These are phyloP conservation scores for Myotis myotis DNA, from an alignment of 2,797 vertebrate genomes.

Conservation along the genomic window DNA sequence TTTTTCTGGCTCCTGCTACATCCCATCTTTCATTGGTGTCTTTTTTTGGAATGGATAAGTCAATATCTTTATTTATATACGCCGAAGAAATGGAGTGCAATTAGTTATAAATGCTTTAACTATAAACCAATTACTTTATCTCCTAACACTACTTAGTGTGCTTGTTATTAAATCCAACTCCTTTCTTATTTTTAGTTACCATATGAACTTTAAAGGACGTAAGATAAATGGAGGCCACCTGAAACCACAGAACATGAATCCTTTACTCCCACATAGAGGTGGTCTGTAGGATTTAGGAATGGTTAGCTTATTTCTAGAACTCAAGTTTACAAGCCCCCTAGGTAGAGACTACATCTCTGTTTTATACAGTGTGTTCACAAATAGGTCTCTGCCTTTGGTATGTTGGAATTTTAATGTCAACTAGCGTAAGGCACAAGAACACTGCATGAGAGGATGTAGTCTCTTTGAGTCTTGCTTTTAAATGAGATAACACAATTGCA, in stretches of 20 bases:
- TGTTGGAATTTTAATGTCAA: neutral
- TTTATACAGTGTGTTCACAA: neutral
- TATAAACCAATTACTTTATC: neutral
- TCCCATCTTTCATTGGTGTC: neutral
- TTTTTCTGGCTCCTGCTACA: neutral
- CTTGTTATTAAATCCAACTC: neutral
- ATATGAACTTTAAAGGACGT: neutral
- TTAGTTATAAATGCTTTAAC: neutral
- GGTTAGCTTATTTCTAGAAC: neutral
- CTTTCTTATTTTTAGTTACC: neutral
- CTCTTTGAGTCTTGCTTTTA: neutral
- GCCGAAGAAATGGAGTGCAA: neutral
- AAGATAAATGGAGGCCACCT: neutral
- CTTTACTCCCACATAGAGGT: neutral
- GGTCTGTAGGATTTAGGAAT: neutral
- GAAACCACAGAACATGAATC: neutral
- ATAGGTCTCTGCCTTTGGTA: neutral
- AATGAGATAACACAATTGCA: slow-evolving; percentile 7
- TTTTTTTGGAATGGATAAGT: neutral
- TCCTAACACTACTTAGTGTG: neutral
- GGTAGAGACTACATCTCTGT: neutral
- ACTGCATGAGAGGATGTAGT: no score
- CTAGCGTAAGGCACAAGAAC: neutral
- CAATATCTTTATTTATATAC: neutral
- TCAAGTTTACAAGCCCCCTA: neutral